phyloP scores from a whole-genome alignment of 2,888 invertebrate genomes.

The Nephrocerus scutellatus region DNA sequence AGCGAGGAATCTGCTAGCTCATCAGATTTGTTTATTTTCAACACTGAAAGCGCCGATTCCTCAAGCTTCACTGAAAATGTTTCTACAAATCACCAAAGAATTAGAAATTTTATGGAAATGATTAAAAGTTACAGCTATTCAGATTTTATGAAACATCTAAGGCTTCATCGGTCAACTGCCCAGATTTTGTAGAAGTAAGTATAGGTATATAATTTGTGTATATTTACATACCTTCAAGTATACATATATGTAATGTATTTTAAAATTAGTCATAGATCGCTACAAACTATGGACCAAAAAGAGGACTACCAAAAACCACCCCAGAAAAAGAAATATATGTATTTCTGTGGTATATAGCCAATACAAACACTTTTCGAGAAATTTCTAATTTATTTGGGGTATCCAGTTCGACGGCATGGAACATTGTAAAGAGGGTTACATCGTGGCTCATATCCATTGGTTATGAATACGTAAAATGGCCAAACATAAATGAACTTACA shows the following conservation, averaged over 20 bases:
- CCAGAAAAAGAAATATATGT: slow-evolving; percentile 11
- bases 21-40: neutral
- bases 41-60: neutral
- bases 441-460: slow-evolving; percentile 16
- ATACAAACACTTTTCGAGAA: slow-evolving; percentile 14
- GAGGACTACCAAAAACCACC: slow-evolving; percentile 1
- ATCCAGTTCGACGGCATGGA: slow-evolving; percentile 15
- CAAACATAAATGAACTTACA: slow-evolving; percentile 4
- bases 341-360: slow-evolving; percentile 19
- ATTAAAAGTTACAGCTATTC: neutral
- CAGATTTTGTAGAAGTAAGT: too few relatives aligned
- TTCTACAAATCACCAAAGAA: neutral
- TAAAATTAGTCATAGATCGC: slow-evolving; percentile 1
- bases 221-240: slow-evolving; percentile 1
- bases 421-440: slow-evolving; percentile 10
- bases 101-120: neutral
- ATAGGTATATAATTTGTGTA: neutral
- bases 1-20: slow-evolving; percentile 1
- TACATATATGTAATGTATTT: slow-evolving; percentile 2
- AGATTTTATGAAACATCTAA: neutral
- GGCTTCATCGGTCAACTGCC: slow-evolving; percentile 1
- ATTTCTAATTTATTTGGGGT: slow-evolving; percentile 18
- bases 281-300: neutral
- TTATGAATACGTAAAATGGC: slow-evolving; percentile 20
- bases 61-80: slow-evolving; percentile 1